These are phyloP conservation scores for Ceramica pisi DNA, from an alignment of 2,888 invertebrate genomes.

Conservation along the genomic window DNA sequence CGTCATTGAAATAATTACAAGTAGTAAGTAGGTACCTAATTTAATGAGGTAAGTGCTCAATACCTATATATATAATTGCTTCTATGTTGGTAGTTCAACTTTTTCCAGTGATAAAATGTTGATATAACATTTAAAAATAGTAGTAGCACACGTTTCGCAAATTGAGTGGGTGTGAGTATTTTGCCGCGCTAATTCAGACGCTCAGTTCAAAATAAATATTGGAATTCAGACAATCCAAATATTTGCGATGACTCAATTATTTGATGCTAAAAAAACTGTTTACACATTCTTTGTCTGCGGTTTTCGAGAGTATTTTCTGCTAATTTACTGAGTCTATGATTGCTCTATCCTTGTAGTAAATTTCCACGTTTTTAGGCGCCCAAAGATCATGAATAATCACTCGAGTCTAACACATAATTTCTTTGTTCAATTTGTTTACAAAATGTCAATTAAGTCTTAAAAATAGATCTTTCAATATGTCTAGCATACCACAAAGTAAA, in stretches of 20 bases:
- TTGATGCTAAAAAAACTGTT: slow-evolving; percentile 38
- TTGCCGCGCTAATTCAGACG: slow-evolving; percentile 36
- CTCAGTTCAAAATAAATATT: slow-evolving; percentile 51
- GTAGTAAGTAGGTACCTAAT: background rate
- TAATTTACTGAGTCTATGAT: slow-evolving; percentile 43
- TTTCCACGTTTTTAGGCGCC: background rate
- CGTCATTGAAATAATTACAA: slow-evolving; percentile 28
- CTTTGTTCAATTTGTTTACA: slow-evolving; percentile 1
- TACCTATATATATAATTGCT: background rate
- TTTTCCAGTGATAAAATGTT: slow-evolving; percentile 3
- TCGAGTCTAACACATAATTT: background rate
- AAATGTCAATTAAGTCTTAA: background rate
- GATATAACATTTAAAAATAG: slow-evolving; percentile 31
- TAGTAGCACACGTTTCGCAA: slow-evolving; percentile 40
- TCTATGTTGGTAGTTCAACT: background rate
- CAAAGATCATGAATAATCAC: background rate
- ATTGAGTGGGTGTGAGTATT: slow-evolving; percentile 36
- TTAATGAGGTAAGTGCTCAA: slow-evolving; percentile 17
- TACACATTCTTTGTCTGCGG: slow-evolving; percentile 51
- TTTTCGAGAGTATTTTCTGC: slow-evolving; percentile 33
- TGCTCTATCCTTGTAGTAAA: background rate
- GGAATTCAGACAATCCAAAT: slow-evolving; percentile 56
- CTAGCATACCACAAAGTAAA: background rate
- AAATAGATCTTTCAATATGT: background rate
- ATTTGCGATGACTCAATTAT: slow-evolving; percentile 55